Evolutionary conservation across 2,797 vertebrate genomes (phyloP), one percentile per base, ranked within the genome.

Genomic region (Chrosomus eos): DNA sequence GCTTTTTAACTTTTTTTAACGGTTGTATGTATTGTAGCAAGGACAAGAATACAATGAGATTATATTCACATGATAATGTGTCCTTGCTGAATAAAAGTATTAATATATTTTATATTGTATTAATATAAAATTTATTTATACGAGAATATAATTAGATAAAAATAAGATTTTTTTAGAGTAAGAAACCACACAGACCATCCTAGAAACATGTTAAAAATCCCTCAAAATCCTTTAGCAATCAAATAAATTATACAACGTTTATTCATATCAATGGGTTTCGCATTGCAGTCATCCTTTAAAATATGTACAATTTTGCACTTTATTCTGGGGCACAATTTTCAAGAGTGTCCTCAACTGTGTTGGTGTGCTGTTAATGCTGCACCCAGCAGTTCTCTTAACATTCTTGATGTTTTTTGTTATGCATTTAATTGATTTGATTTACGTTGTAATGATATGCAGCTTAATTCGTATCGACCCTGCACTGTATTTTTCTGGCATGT

Each of bases 301-400:
- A 21, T 4, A 36, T 33, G 5, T 23, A 23, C 7, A 13, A 53
- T 74, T 55, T 23, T 23, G 3, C 55, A 75, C 33, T 75, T 2
- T 16, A 75, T 55, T 75, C 28, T 23, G 21, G 2, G 48, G 11
- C 72, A 23, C 19, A n/a, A n/a, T 55, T 55, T 31, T 31, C 48
- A 14, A 36, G 3, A 36, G 48, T 36, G 21, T 13, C 31, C 48
- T 55, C 11, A 4, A 7, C 28, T 55, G 28, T 23, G 45, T 51
- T 3, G 51, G 51, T 74, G 18, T 36, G 48, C 72, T 55, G 48
- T 55, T 75, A 36, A 75, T 16, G 19, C 48, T 14, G 48, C 48
- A 75, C 48, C 72, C 72, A 75, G 72, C 48, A 23, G 31, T 55
- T 36, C 48, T 55, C 48, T n/a, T 36, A 53, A 74, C 28, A 75